These are phyloP conservation scores for Zaprionus obscuricornis DNA, from an alignment of 2,888 invertebrate species.

Conservation along the genomic window DNA sequence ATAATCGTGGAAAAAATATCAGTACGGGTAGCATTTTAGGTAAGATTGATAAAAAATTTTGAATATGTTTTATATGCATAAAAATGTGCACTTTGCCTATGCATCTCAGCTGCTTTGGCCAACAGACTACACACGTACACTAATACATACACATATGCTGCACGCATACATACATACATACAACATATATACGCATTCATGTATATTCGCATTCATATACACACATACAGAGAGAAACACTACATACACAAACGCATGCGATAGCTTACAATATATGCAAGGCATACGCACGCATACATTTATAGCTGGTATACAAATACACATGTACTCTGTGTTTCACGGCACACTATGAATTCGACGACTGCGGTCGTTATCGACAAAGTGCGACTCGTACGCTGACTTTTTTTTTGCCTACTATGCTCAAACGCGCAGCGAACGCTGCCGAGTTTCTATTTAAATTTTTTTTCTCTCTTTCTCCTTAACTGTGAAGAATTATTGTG, in stretches of 20 bases:
- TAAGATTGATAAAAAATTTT: slow-evolving; percentile 31
- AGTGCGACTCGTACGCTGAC: slow-evolving; percentile 54
- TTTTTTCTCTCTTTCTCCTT: slow-evolving; percentile 19
- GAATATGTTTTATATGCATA: slow-evolving; percentile 22
- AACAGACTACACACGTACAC: slow-evolving; percentile 21
- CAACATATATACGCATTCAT: slow-evolving; percentile 2
- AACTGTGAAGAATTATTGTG: slow-evolving; percentile 10
- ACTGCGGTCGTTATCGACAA: slow-evolving; percentile 56
- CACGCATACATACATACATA: slow-evolving; percentile 27
- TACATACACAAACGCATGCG: slow-evolving; percentile 24
- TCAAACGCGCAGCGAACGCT: slow-evolving; percentile 44
- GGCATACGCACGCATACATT: slow-evolving; percentile 17
- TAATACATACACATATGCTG: slow-evolving; percentile 18
- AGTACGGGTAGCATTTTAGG: slow-evolving; percentile 35
- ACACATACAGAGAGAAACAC: slow-evolving; percentile 8
- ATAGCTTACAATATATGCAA: too few relatives aligned
- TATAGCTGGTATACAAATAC: too few relatives aligned
- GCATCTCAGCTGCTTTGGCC: slow-evolving; percentile 73
- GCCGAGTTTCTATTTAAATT: slow-evolving; percentile 63
- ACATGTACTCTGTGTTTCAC: too few relatives aligned
- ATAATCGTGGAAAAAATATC: slow-evolving; percentile 1
- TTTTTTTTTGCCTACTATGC: slow-evolving; percentile 53
- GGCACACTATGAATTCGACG: slow-evolving; percentile 60
- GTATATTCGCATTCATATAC: slow-evolving; percentile 10
- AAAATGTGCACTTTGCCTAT: slow-evolving; percentile 48